Percentiles rank a stretch among this genome's conserved stretches.
phyloP scores from a whole-genome alignment of 2,113 vertebrate species.

The Cochlearius cochlearius region DNA sequence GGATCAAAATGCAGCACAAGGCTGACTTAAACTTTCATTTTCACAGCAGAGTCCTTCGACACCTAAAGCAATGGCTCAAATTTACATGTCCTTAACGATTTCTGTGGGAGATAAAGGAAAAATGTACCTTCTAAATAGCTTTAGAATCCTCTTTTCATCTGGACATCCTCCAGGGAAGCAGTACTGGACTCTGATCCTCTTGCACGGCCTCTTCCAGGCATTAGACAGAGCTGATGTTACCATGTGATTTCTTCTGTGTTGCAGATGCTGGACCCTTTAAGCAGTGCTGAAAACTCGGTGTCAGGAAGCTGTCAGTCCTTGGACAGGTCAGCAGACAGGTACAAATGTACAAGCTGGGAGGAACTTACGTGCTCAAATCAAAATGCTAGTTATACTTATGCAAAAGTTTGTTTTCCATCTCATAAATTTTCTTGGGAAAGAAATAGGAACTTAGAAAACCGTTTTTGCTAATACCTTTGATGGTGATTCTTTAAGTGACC shows the following conservation, averaged over 20 bases:
- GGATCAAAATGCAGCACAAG: neutral
- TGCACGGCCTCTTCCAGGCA: neutral
- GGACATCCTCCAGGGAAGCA: neutral
- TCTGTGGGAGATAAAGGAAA: neutral
- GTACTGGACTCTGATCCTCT: neutral
- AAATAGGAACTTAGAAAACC: neutral
- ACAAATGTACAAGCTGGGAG: constrained; percentile 47
- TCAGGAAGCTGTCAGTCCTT: constrained; percentile 96
- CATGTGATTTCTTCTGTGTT: constrained; percentile 7
- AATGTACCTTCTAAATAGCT: neutral
- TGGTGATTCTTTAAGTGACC: too few species aligned
- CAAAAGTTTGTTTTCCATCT: neutral
- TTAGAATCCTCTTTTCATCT: neutral
- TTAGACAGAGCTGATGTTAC: neutral
- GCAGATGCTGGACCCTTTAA: constrained; percentile 91
- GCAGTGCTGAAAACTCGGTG: constrained; percentile 92
- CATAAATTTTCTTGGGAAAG: neutral
- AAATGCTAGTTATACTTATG: neutral
- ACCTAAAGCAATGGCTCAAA: neutral
- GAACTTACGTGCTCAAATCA: neutral
- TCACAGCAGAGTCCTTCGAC: neutral
- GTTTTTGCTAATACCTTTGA: too few species aligned
- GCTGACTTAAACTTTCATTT: neutral
- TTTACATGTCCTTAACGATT: neutral
- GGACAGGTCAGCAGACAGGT: constrained; percentile 93